These are phyloP conservation scores for Pseudococcus viburni DNA, from an alignment of 2,888 invertebrate species.

Conservation along the genomic window DNA sequence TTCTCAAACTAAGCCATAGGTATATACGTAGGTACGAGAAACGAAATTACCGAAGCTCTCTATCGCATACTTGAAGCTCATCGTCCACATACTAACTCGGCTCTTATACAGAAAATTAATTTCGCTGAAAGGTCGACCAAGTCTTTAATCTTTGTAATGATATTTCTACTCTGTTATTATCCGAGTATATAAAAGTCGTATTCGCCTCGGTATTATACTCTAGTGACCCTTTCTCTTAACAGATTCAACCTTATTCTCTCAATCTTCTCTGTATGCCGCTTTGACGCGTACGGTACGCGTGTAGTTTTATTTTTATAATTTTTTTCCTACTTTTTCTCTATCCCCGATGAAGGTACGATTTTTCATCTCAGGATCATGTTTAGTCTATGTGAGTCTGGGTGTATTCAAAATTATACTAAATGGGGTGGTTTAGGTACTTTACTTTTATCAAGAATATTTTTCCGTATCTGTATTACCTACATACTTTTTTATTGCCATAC, in stretches of 20 bases:
- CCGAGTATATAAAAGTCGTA: slow-evolving; percentile 41
- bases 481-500: no score
- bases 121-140: slow-evolving; percentile 61
- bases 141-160: slow-evolving; percentile 64
- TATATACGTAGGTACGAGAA: neutral
- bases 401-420: no score
- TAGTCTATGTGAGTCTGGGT: neutral
- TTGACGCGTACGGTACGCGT: slow-evolving; percentile 20
- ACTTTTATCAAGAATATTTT: no score
- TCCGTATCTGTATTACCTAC: no score
- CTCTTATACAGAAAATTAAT: slow-evolving; percentile 60
- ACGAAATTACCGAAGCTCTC: neutral
- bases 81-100: slow-evolving; percentile 30
- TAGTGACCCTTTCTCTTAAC: slow-evolving; percentile 52
- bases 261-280: slow-evolving; percentile 44
- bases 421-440: no score
- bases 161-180: slow-evolving; percentile 58
- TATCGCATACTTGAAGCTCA: slow-evolving; percentile 5
- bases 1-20: neutral
- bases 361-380: neutral
- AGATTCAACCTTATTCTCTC: slow-evolving; percentile 37
- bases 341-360: neutral
- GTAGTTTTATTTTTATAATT: slow-evolving; percentile 49
- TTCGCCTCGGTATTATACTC: slow-evolving; percentile 46
- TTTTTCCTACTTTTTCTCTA: neutral